These are phyloP conservation scores for Altica lythri DNA, from an alignment of 2,888 invertebrate species.

Conservation along the genomic window DNA sequence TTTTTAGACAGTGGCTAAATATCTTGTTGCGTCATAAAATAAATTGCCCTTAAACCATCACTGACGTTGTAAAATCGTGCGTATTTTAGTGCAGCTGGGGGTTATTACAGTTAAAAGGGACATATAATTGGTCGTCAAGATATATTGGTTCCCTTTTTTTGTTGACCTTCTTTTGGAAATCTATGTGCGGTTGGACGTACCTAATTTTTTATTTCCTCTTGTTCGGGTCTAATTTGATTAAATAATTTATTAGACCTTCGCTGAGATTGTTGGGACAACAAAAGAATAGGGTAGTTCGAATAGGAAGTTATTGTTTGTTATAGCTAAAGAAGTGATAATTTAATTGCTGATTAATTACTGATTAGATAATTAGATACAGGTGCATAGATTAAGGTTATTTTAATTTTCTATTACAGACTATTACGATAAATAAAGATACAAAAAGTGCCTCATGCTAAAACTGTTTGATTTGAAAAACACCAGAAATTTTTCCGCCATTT, in stretches of 20 bases:
- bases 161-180: slow-evolving; percentile 22
- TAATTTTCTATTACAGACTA: too few relatives aligned
- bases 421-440: too few relatives aligned
- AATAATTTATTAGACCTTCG: slow-evolving; percentile 15
- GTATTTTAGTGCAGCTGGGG: slow-evolving; percentile 35
- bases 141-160: slow-evolving; percentile 21
- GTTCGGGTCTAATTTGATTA: slow-evolving; percentile 26
- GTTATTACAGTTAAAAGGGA: slow-evolving; percentile 36
- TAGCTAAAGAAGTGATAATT: neutral
- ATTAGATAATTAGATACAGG: too few relatives aligned
- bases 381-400: too few relatives aligned
- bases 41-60: neutral
- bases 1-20: neutral
- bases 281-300: slow-evolving; percentile 11
- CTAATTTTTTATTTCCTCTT: slow-evolving; percentile 28
- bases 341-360: slow-evolving; percentile 7
- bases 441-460: too few relatives aligned
- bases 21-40: neutral
- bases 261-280: slow-evolving; percentile 11
- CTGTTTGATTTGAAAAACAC: too few relatives aligned
- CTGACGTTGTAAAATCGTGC: slow-evolving; percentile 4
- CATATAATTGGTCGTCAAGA: slow-evolving; percentile 40
- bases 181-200: slow-evolving; percentile 21
- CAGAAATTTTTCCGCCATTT: too few relatives aligned
- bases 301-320: neutral